Conservation (phyloP, 2,797 vertebrate species). For the Ispidina lecontei region DNA sequence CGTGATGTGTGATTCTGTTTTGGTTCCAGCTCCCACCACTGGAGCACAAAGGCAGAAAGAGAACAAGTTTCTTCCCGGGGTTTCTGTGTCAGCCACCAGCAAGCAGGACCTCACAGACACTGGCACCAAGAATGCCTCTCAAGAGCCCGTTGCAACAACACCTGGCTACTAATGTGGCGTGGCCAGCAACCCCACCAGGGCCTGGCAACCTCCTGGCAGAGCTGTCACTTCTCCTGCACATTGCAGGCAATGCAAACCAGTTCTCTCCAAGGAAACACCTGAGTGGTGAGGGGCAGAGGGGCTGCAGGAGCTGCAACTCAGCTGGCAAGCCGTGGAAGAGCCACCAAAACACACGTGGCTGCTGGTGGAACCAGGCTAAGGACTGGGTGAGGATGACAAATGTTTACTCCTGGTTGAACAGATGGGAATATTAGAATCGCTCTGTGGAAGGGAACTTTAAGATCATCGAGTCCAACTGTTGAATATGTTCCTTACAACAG, state of each 20-base stretch:
- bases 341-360: not conserved
- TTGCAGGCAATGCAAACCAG: not conserved
- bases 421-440: not conserved
- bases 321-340: not conserved
- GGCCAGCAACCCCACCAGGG: not conserved
- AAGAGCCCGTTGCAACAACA: not conserved
- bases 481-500: not conserved
- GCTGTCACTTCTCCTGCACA: not conserved
- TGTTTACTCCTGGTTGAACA: not conserved
- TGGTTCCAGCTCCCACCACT: not conserved
- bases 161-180: not conserved
- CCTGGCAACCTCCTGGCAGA: not conserved
- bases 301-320: not conserved
- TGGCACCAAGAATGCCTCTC: not conserved
- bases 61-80: not conserved
- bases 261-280: fast-evolving
- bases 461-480: not conserved
- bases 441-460: not conserved
- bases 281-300: not conserved
- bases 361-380: not conserved
- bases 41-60: not conserved
- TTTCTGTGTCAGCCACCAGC: not conserved
- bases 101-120: not conserved
- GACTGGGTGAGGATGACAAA: not conserved
- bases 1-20: not conserved